Percentiles rank a stretch among this genome's conserved stretches.
These are phyloP conservation scores for Diaprepes abbreviatus DNA, from an alignment of 2,888 invertebrate species.

Conservation along the genomic window DNA sequence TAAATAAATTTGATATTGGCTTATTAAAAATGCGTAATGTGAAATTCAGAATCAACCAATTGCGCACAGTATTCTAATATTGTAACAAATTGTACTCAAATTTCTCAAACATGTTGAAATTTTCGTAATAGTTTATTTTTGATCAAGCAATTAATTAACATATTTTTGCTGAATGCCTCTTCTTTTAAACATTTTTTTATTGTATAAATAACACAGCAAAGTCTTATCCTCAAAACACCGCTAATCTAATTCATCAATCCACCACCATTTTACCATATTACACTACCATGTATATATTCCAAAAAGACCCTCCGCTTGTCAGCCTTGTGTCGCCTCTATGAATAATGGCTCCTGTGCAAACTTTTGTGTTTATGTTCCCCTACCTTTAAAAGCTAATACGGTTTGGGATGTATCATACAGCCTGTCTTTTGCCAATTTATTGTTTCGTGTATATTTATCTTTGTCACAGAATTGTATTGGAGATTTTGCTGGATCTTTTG, in stretches of 20 bases:
- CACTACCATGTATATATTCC: conserved; percentile 38
- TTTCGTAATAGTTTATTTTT: too few relatives aligned
- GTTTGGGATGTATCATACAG: conserved; percentile 35
- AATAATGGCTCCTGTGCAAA: conserved; percentile 52
- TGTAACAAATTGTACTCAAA: too few relatives aligned
- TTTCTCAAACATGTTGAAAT: too few relatives aligned
- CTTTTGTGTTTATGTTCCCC: conserved; percentile 53
- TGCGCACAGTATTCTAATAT: too few relatives aligned
- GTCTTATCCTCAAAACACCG: too few relatives aligned
- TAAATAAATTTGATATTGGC: too few relatives aligned
- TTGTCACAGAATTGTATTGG: neutral
- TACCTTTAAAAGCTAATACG: conserved; percentile 47
- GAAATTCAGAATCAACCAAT: too few relatives aligned
- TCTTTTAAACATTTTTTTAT: too few relatives aligned
- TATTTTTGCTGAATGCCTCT: too few relatives aligned
- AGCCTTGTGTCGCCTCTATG: conserved; percentile 44
- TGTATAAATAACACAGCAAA: too few relatives aligned
- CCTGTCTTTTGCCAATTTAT: conserved; percentile 22
- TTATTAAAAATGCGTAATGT: too few relatives aligned
- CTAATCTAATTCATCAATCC: conserved; percentile 40
- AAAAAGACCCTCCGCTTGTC: conserved; percentile 42
- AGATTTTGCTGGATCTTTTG: neutral
- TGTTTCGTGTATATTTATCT: conserved; percentile 2
- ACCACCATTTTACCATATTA: conserved; percentile 47
- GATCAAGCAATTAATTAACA: too few relatives aligned